Evolutionary conservation across 2,797 vertebrate species (phyloP).

Genomic region (Mus spretus): DNA sequence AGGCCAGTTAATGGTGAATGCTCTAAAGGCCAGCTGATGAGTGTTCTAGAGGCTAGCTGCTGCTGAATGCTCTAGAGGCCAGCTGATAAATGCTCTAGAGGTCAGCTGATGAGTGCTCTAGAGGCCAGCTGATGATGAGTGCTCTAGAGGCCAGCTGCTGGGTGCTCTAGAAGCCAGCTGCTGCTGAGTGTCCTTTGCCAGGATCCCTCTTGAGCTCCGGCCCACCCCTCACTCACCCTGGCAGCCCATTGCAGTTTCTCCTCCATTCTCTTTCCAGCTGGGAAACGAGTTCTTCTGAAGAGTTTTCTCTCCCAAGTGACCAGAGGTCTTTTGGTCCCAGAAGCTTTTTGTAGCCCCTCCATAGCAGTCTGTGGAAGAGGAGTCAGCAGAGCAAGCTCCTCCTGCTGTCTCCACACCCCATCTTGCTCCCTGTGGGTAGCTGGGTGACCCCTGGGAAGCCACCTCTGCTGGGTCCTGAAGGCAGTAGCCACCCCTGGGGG

Average conservation of each 20-base stretch:
- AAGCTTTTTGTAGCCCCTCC: constrained; percentile 92
- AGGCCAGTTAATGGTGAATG: too few species aligned
- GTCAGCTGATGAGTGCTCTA: too few species aligned
- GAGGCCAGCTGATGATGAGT: not conserved
- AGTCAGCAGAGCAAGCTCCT: not conserved
- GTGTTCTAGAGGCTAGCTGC: too few species aligned
- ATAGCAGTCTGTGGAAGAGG: constrained; percentile 90
- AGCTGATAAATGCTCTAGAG: too few species aligned
- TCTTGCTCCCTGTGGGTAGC: not conserved
- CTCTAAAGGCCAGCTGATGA: not conserved
- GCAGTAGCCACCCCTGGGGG: not conserved
- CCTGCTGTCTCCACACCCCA: not conserved
- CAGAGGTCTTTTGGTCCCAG: constrained; percentile 93
- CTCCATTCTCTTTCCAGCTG: constrained; percentile 93
- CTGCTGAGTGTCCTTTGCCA: accelerated
- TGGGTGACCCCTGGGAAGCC: constrained; percentile 3
- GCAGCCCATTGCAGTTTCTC: constrained; percentile 83
- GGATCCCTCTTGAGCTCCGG: accelerated
- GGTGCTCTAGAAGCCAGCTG: too few species aligned
- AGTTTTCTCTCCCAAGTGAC: constrained; percentile 93
- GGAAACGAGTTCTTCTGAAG: constrained; percentile 93
- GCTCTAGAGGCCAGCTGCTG: too few species aligned
- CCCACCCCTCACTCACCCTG: constrained; percentile 88
- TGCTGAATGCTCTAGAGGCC: too few species aligned
- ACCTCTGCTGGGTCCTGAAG: not conserved